Evolutionary conservation across 2,888 invertebrate species (phyloP).

Genomic region (Caenorhabditis sp.): DNA sequence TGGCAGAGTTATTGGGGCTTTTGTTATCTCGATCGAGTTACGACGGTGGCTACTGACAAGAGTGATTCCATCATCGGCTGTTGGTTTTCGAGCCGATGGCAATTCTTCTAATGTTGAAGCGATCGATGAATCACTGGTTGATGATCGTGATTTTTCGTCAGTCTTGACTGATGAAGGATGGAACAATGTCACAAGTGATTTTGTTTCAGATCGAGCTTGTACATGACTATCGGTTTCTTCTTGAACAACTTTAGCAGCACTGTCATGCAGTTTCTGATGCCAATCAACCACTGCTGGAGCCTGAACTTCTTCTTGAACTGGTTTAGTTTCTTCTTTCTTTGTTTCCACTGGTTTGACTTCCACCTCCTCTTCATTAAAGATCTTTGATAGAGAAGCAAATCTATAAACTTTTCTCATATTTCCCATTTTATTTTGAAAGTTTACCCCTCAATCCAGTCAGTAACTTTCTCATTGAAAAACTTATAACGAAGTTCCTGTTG

Average conservation of each 20-base stretch:
- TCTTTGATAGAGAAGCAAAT: not conserved
- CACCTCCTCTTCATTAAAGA: constrained; percentile 8
- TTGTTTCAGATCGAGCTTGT: too few relatives aligned
- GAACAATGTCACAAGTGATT: too few relatives aligned
- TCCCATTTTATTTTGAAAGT: not conserved
- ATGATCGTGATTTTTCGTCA: constrained; percentile 7
- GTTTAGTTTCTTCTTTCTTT: not conserved
- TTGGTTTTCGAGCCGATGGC: constrained; percentile 13
- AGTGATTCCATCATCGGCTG: not conserved
- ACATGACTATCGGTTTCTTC: not conserved
- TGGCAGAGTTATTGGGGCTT: not conserved
- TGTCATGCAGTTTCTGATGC: constrained; percentile 25
- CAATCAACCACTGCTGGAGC: constrained; percentile 7
- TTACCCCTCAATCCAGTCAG: constrained; percentile 48
- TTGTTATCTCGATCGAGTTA: not conserved
- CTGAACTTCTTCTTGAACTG: not conserved
- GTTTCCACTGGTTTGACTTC: not conserved
- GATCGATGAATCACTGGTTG: constrained; percentile 15
- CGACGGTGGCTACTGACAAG: not conserved
- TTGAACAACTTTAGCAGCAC: constrained; percentile 5
- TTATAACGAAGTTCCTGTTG: constrained; percentile 57
- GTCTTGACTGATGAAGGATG: not conserved
- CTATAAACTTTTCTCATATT: not conserved
- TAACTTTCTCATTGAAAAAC: constrained; percentile 52
- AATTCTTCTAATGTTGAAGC: constrained; percentile 28